Evolutionary conservation across 2,797 vertebrate genomes (phyloP).

Genomic region (Sebastes oblongus): DNA sequence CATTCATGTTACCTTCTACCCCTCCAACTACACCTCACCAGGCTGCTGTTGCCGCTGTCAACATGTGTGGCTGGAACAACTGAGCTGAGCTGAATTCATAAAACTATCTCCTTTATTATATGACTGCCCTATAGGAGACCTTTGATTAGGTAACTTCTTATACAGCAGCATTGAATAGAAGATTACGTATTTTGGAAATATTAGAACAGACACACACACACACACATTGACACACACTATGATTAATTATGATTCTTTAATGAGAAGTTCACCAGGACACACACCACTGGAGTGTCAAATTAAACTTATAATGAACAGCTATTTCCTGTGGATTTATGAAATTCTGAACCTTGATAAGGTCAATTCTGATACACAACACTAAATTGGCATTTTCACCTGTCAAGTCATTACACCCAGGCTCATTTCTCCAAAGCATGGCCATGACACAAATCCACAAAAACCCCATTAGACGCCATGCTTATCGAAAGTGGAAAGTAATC

Average conservation of each 20-base stretch:
- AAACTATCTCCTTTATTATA: not conserved
- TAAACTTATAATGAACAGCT: slow-evolving; percentile 69
- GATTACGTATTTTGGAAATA: slow-evolving; percentile 28
- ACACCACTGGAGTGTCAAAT: slow-evolving; percentile 77
- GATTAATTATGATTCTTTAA: slow-evolving; percentile 74
- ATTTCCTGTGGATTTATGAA: slow-evolving; percentile 64
- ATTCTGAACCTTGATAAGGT: slow-evolving; percentile 61
- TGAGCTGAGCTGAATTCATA: slow-evolving; percentile 3
- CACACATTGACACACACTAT: slow-evolving; percentile 12
- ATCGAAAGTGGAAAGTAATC: slow-evolving; percentile 18
- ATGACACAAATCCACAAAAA: slow-evolving; percentile 13
- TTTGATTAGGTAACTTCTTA: slow-evolving; percentile 16
- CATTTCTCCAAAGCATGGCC: slow-evolving; percentile 32
- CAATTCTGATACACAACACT: slow-evolving; percentile 34
- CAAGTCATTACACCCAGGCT: slow-evolving; percentile 26
- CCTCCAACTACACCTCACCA: not conserved
- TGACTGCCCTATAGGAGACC: not conserved
- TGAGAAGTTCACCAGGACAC: slow-evolving; percentile 69
- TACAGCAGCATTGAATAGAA: not conserved
- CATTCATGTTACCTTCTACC: not conserved
- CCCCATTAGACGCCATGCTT: slow-evolving; percentile 18
- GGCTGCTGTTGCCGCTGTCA: not conserved
- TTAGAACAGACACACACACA: not conserved
- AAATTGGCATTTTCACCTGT: slow-evolving; percentile 57
- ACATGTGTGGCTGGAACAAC: not conserved